Base-by-base conservation (phyloP, 2,888 invertebrate genomes). In the Rosalia funebris region DNA sequence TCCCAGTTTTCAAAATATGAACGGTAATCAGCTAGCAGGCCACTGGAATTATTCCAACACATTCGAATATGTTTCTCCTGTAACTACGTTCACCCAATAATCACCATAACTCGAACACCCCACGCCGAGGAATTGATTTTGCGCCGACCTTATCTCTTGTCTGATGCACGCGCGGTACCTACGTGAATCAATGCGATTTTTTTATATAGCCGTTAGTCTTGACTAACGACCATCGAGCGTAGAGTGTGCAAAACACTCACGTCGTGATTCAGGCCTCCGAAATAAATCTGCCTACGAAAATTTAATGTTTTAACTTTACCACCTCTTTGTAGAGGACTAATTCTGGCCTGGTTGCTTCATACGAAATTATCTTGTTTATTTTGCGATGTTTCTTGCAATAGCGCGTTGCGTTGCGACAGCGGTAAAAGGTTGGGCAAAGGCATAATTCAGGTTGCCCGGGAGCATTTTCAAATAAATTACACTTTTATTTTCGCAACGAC, bases 241-340 rank as follows among this genome's bases (percentile, higher is more conserved):
- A 48, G 34, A 20, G 19, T 19, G 20, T 14, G 48, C 50, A 50
- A 39, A 39, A 50, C 20, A 25, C 11, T 9, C 39, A 5, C 12
- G 20, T n/a, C n/a, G n/a, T n/a, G n/a, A n/a, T n/a, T 39, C 50
- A 20, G 2, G 14, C 9, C 16, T 19, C 15, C 15, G 25, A 50
- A 50, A 39, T 50, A 50, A 39, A 39, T 15, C 25, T 31, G 39
- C 50, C n/a, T n/a, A n/a, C n/a, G n/a, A n/a, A n/a, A n/a, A n/a
- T n/a, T 17, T 17, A 3, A 36, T 5, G 48, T 16, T 16, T 11
- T 19, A 48, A 11, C 12, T 36, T 48, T 36, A n/a, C 41, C 41
- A 37, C 12, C 7, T 19, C 34, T n/a, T 48, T 48, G 15, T 20
- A 50, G 19, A 39, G n/a, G n/a, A n/a, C 48, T 17, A 37, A 37